Percentiles rank a stretch among this genome's conserved stretches.
These are phyloP conservation scores for Cybosia mesomella DNA, from an alignment of 2,888 invertebrate species.

Conservation along the genomic window DNA sequence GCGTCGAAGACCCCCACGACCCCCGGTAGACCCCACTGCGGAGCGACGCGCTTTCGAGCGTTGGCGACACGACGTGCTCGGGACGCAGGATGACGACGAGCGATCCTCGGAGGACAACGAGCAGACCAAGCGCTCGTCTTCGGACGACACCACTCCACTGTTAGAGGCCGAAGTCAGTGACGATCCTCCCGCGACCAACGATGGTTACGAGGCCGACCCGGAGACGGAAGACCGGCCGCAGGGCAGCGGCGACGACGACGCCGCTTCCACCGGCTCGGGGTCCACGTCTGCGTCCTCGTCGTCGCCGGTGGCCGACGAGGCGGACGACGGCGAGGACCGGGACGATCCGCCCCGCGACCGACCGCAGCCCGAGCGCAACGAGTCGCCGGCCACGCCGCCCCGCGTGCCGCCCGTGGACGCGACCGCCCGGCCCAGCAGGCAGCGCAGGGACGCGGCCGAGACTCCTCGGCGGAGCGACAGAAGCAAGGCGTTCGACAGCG, in stretches of 20 bases:
- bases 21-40: conserved; percentile 60
- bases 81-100: conserved; percentile 60
- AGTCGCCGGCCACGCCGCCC: conserved; percentile 18
- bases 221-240: conserved; percentile 53
- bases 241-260: conserved; percentile 56
- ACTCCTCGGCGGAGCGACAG: background rate
- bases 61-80: conserved; percentile 72
- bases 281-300: conserved; percentile 57
- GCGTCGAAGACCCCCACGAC: conserved; percentile 49
- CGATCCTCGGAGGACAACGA: conserved; percentile 69
- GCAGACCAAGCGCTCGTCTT: conserved; percentile 32
- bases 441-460: conserved; percentile 26
- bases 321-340: conserved; percentile 33
- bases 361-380: conserved; percentile 21
- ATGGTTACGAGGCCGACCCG: conserved; percentile 52
- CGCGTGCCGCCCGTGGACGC: conserved; percentile 30
- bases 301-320: conserved; percentile 49
- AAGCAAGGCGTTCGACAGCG: background rate
- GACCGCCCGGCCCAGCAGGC: conserved; percentile 21
- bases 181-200: conserved; percentile 35
- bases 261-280: conserved; percentile 59
- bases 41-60: conserved; percentile 76
- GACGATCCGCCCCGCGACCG: conserved; percentile 29
- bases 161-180: conserved; percentile 27
- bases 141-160: conserved; percentile 25